Percentiles rank a stretch among this genome's conserved stretches.
Conservation (phyloP, 53 echinoderm and acorn worm genomes). For the Zoroaster sp. region DNA sequence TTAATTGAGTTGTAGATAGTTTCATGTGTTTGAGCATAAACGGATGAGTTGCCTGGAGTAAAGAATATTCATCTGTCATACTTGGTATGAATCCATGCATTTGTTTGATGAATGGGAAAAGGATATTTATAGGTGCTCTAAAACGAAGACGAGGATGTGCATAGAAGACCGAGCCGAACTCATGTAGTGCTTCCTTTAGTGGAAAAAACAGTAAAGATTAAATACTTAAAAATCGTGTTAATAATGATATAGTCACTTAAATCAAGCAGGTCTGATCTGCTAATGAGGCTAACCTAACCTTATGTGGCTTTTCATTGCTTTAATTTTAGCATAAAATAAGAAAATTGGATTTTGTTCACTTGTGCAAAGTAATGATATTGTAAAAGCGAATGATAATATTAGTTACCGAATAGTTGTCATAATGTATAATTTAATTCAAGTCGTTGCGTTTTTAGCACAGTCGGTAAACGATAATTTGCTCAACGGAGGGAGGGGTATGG, state of each 20-base stretch:
- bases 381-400: too few relatives aligned
- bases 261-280: too few relatives aligned
- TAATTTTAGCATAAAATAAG: too few relatives aligned
- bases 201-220: background rate
- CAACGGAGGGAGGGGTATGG: too few relatives aligned
- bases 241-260: background rate
- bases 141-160: conserved; percentile 57
- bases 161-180: conserved; percentile 56
- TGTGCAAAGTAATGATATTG: too few relatives aligned
- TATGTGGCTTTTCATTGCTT: background rate
- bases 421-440: background rate
- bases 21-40: background rate
- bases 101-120: conserved; percentile 29
- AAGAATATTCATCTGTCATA: background rate
- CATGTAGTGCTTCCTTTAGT: conserved; percentile 35
- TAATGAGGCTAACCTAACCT: too few relatives aligned
- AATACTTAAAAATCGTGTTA: background rate
- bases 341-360: too few relatives aligned
- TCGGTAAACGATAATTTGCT: too few relatives aligned
- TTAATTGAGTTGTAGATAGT: background rate
- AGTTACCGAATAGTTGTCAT: too few relatives aligned
- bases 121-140: conserved; percentile 32
- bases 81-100: conserved; percentile 35
- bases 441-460: background rate
- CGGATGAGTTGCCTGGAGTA: conserved; percentile 6